phyloP scores from a whole-genome alignment of 2,797 vertebrate genomes.

The Nannoperca australis region DNA sequence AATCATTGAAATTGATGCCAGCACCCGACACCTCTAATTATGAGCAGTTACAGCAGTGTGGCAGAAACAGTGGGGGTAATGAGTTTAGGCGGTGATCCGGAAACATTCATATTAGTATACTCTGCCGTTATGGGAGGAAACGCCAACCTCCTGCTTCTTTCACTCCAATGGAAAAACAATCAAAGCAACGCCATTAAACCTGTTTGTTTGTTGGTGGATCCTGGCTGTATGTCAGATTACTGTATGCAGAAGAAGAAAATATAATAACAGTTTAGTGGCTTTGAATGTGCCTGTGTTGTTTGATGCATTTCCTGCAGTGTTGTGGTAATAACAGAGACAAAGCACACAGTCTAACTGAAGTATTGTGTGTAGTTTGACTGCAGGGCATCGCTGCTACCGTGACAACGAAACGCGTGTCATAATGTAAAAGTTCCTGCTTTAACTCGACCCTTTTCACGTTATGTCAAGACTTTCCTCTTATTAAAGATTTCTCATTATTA shows the following conservation, averaged over 20 bases:
- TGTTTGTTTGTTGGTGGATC: slow-evolving; percentile 2
- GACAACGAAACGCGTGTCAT: background rate
- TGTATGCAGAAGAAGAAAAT: background rate
- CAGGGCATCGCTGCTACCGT: background rate
- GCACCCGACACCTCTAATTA: slow-evolving; percentile 20
- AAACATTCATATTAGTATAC: slow-evolving; percentile 11
- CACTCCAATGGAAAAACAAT: slow-evolving; percentile 13
- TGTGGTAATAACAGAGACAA: background rate
- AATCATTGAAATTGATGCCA: slow-evolving; percentile 14
- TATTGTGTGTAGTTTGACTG: background rate
- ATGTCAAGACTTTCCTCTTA: background rate
- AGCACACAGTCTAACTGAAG: background rate
- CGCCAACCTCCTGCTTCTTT: slow-evolving; percentile 11
- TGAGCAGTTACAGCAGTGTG: slow-evolving; percentile 11
- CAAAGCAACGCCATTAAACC: background rate
- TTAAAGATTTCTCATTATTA: background rate
- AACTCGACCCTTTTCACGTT: background rate
- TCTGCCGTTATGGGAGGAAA: slow-evolving; percentile 12
- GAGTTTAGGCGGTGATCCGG: slow-evolving; percentile 54
- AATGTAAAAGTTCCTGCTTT: background rate
- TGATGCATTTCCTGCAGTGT: background rate
- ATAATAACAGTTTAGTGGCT: background rate
- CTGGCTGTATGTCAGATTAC: background rate
- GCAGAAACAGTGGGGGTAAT: slow-evolving; percentile 34
- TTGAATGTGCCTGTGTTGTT: background rate